Evolutionary conservation across 2,797 vertebrate genomes (phyloP).

Genomic region (Meda fulgida): DNA sequence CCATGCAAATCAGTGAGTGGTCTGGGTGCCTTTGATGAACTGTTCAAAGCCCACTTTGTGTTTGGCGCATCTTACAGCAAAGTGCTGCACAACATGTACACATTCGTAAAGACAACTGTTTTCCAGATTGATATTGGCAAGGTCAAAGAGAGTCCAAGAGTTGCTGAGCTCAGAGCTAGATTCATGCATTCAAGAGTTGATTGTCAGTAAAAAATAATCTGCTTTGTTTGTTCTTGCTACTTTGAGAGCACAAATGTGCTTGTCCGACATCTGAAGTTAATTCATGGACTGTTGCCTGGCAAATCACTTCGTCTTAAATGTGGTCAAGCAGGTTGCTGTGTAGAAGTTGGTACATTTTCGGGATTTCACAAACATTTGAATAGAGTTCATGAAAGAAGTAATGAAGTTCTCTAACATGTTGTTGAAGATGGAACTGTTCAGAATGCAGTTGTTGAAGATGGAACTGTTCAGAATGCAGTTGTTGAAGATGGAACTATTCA

Average conservation of each 20-base stretch:
- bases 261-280: slow-evolving; percentile 13
- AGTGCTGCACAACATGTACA: background rate
- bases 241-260: slow-evolving; percentile 6
- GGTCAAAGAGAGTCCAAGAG: background rate
- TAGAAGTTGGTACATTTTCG: slow-evolving; percentile 37
- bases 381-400: slow-evolving; percentile 10
- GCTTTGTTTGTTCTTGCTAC: too few relatives aligned
- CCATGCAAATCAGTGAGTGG: slow-evolving; percentile 43
- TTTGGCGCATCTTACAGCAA: background rate
- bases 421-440: slow-evolving; percentile 10
- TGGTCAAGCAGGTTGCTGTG: slow-evolving; percentile 20
- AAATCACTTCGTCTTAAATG: slow-evolving; percentile 29
- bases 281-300: slow-evolving; percentile 16
- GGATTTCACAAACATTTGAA: slow-evolving; percentile 31
- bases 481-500: too few relatives aligned
- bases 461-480: too few relatives aligned
- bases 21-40: background rate
- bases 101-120: background rate
- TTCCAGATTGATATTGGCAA: background rate
- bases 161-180: background rate
- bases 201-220: too few relatives aligned
- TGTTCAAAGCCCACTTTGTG: background rate
- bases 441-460: background rate
- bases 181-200: too few relatives aligned
- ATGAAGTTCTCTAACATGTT: background rate